These are phyloP conservation scores for Epicauta chinensis DNA, from an alignment of 1,140 invertebrate species.

Conservation along the genomic window DNA sequence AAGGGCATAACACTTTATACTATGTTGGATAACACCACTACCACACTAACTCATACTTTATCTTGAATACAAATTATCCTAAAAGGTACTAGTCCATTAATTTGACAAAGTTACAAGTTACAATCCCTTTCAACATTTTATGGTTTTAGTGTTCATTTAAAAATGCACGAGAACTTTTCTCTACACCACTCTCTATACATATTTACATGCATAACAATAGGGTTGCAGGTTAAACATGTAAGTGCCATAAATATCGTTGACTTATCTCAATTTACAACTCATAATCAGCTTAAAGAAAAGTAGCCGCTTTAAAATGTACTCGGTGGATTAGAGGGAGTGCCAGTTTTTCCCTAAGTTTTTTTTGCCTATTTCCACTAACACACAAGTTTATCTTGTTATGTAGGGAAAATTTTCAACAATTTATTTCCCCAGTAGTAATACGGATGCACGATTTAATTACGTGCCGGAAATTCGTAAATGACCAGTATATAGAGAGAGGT, in stretches of 20 bases:
- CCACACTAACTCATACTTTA: slow-evolving; percentile 18
- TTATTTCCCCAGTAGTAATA: slow-evolving; percentile 2
- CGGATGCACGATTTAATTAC: slow-evolving; percentile 39
- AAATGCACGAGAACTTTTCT: slow-evolving; percentile 12
- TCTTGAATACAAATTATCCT: slow-evolving; percentile 34
- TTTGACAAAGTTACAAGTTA: slow-evolving; percentile 37
- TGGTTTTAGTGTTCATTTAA: slow-evolving; percentile 12
- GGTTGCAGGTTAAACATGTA: slow-evolving; percentile 40
- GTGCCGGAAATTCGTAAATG: slow-evolving; percentile 31
- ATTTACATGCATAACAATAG: too few species aligned
- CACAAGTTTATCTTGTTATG: too few species aligned
- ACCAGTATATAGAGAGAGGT: slow-evolving; percentile 35
- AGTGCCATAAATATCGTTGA: slow-evolving; percentile 44
- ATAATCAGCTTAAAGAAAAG: slow-evolving; percentile 46
- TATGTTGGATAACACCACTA: slow-evolving; percentile 21
- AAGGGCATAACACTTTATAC: slow-evolving; percentile 12
- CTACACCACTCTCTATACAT: too few species aligned
- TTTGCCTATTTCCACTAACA: slow-evolving; percentile 28
- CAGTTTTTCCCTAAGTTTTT: slow-evolving; percentile 27
- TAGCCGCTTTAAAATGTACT: slow-evolving; percentile 43
- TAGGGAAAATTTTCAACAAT: slow-evolving; percentile 24
- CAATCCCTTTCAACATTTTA: background rate
- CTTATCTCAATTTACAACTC: slow-evolving; percentile 45
- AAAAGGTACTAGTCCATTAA: slow-evolving; percentile 37
- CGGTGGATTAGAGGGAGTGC: slow-evolving; percentile 35